These are phyloP conservation scores for Dysidea cf. avara DNA, from an alignment of 37 sponge, comb jelly and placozoan species.

Conservation along the genomic window DNA sequence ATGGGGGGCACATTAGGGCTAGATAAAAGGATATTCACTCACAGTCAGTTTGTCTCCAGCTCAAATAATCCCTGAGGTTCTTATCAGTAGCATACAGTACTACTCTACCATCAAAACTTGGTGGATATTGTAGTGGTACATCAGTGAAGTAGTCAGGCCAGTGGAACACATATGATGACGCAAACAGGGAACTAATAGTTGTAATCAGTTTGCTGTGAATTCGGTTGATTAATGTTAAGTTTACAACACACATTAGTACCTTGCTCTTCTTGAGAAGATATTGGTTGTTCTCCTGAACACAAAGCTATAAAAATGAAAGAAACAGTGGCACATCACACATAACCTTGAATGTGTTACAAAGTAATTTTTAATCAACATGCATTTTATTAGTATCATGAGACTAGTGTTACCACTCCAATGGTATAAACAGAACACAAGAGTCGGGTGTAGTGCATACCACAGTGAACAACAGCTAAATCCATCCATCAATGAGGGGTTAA, in stretches of 20 bases:
- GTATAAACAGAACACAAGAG: too few species aligned
- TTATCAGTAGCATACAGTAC: constrained; percentile 81
- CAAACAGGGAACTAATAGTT: constrained; percentile 73
- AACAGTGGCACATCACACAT: too few species aligned
- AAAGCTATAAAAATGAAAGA: constrained; percentile 52
- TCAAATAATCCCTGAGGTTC: constrained; percentile 89
- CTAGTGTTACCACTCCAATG: too few species aligned
- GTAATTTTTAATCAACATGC: too few species aligned
- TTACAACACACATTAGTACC: constrained; percentile 41
- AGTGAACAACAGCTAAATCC: too few species aligned
- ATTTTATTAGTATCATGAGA: too few species aligned
- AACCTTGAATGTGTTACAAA: too few species aligned
- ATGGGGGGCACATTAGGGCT: not conserved
- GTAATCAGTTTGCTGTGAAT: constrained; percentile 84
- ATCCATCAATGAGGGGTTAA: too few species aligned
- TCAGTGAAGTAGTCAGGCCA: constrained; percentile 77
- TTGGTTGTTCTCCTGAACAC: constrained; percentile 72
- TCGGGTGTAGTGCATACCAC: too few species aligned
- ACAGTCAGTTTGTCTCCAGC: constrained; percentile 98
- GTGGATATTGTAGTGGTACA: constrained; percentile 77
- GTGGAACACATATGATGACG: constrained; percentile 86
- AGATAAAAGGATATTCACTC: not conserved
- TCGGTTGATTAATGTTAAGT: not conserved
- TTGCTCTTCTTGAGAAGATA: constrained; percentile 81
- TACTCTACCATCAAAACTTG: constrained; percentile 94